A percentile compares a stretch with the other conserved stretches of the same genome.
phyloP scores from a whole-genome alignment of 2,888 invertebrate species.

The Thymelicus sylvestris region DNA sequence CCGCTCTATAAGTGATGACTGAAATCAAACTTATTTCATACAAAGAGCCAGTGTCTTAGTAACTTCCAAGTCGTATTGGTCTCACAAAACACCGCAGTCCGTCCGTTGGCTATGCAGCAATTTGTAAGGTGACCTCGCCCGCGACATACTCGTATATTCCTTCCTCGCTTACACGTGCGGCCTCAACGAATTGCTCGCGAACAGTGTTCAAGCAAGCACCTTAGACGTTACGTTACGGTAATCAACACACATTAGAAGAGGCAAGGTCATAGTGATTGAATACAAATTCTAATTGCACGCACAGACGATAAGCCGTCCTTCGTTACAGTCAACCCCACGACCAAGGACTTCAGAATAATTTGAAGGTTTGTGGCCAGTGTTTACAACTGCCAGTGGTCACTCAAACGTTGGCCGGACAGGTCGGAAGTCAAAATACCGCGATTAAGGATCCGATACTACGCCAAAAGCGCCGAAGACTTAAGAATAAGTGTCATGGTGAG shows the following conservation, averaged over 20 bases:
- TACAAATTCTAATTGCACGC: slow-evolving; percentile 67
- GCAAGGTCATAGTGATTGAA: slow-evolving; percentile 47
- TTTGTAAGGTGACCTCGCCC: slow-evolving; percentile 76
- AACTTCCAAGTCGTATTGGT: slow-evolving; percentile 58
- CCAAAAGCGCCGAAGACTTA: slow-evolving; percentile 71
- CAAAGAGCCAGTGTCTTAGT: slow-evolving; percentile 15
- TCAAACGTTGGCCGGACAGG: slow-evolving; percentile 58
- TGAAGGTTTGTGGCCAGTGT: slow-evolving; percentile 56
- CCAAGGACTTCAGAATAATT: slow-evolving; percentile 76
- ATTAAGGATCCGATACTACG: slow-evolving; percentile 68
- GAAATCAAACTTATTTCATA: slow-evolving; percentile 11
- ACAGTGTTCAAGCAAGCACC: slow-evolving; percentile 29
- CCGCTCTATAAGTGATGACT: neutral
- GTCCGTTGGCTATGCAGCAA: slow-evolving; percentile 80
- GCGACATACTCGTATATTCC: slow-evolving; percentile 52
- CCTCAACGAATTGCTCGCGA: slow-evolving; percentile 36
- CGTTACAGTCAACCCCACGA: slow-evolving; percentile 69
- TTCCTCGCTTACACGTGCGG: slow-evolving; percentile 58
- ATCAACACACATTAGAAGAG: slow-evolving; percentile 7
- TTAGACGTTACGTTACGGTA: slow-evolving; percentile 7
- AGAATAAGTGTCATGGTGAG: slow-evolving; percentile 74
- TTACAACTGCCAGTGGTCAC: slow-evolving; percentile 69
- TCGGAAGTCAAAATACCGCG: slow-evolving; percentile 66
- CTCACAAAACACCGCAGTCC: slow-evolving; percentile 78
- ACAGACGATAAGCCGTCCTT: slow-evolving; percentile 74